Evolutionary conservation across 1,140 invertebrate genomes (phyloP).

Genomic region (Bombus sylvicola): DNA sequence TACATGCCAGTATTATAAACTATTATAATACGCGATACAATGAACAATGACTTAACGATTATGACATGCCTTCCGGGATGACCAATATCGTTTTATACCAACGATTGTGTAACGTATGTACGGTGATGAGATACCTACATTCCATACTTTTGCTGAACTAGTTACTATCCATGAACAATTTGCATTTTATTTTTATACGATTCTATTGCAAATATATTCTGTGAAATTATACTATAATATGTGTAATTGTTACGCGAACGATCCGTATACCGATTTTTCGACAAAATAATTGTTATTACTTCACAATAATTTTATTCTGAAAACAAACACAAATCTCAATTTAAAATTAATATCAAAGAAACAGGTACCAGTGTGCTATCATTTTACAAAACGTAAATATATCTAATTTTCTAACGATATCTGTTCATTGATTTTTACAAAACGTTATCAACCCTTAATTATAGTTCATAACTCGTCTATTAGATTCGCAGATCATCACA

Average conservation of each 20-base stretch:
- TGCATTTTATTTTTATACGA: constrained; percentile 41
- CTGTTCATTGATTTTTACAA: background rate
- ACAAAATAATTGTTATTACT: constrained; percentile 18
- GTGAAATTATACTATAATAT: background rate
- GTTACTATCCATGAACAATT: constrained; percentile 13
- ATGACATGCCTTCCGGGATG: constrained; percentile 9
- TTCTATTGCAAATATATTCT: constrained; percentile 1
- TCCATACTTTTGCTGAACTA: constrained; percentile 27
- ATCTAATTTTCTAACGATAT: constrained; percentile 14
- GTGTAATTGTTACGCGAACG: background rate
- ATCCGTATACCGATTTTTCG: background rate
- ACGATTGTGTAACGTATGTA: background rate
- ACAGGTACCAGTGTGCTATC: background rate
- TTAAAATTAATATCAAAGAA: background rate
- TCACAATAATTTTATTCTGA: background rate
- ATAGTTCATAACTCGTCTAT: background rate
- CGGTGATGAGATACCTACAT: constrained; percentile 10
- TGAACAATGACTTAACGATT: background rate
- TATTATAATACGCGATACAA: background rate
- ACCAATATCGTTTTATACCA: constrained; percentile 5
- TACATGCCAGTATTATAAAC: background rate
- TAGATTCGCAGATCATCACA: background rate
- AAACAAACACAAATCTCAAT: background rate
- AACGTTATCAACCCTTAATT: background rate
- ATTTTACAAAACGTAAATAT: background rate